Evolutionary conservation across 2,797 vertebrate genomes (phyloP), one percentile per base, ranked within the genome.

Genomic region (Rhadinocentrus ornatus): DNA sequence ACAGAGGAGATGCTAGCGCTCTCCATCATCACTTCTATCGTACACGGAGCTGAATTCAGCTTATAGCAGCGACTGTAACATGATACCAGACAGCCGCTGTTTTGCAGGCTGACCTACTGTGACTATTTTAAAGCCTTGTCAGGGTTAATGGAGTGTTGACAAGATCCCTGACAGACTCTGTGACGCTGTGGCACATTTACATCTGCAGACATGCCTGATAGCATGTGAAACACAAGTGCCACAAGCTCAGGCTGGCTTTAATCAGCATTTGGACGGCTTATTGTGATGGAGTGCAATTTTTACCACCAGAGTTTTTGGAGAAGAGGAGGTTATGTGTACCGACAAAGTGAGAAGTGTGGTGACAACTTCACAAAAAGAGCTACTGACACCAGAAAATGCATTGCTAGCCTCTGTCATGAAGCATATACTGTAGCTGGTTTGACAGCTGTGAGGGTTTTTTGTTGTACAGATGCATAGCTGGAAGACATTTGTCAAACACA

Each of bases 61-160:
- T 81, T 72, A 69, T 54, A 80, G 83, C 73, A 50, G 62, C 41
- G 46, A 6, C 55, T 1, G 84, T 77, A 85, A 89, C 73, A 64
- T 64, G 71, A 84, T 3, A 77, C 74, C 5, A 1, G 53, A 6
- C 61, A 12, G 77, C 62, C 48, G 54, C 75, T 56, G 35, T 44
- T 63, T 39, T 50, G 71, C 56, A 26, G 35, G 73, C 53, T 55
- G 56, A 46, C 67, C 83, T 61, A 71, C 81, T 6, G 22, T 1
- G 62, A 80, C 84, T 86, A 85, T 83, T 91, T 89, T 78, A 64
- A 88, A 78, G 69, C 67, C 37, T 29, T 18, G 72, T 70, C 20
- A 0, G 61, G 68, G 76, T 81, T 82, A 86, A 80, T 54, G 62
- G 58, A 60, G 64, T 75, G 81, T 60, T 71, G 77, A 86, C 52